Percentiles rank a stretch among this genome's conserved stretches.
Conservation (phyloP, 2,113 vertebrate genomes). For the Xiphorhynchus elegans region DNA sequence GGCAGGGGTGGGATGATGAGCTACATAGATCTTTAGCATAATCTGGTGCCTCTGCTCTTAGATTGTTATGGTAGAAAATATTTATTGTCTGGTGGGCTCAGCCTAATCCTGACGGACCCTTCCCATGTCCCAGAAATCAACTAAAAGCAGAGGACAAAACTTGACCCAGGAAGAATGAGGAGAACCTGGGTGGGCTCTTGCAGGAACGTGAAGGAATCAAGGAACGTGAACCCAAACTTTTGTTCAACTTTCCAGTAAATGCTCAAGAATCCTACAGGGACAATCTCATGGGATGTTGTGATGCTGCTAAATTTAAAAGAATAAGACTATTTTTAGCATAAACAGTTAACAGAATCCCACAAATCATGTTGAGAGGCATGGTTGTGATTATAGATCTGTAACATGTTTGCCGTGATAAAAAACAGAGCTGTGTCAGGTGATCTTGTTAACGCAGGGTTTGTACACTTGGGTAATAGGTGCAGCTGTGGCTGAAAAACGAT, state of each 20-base stretch:
- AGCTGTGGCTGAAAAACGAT: neutral
- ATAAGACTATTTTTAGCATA: constrained; percentile 22
- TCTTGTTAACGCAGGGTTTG: constrained; percentile 11
- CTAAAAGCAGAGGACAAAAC: neutral
- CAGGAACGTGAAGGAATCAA: neutral
- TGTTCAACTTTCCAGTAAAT: neutral
- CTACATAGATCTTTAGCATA: neutral
- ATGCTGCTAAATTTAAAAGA: constrained; percentile 35
- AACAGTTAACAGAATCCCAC: neutral
- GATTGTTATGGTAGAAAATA: neutral
- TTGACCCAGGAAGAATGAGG: neutral
- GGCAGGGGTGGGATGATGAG: neutral
- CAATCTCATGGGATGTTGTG: neutral
- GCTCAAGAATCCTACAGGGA: neutral
- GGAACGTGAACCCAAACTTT: neutral
- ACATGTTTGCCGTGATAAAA: constrained; percentile 13
- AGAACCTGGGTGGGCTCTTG: neutral
- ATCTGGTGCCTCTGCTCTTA: neutral
- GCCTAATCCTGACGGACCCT: neutral
- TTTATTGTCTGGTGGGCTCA: neutral
- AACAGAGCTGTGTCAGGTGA: constrained; percentile 28
- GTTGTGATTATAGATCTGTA: constrained; percentile 40
- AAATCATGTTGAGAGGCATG: neutral
- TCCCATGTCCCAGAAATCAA: neutral
- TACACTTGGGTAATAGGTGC: neutral